Percentiles rank a stretch among this genome's conserved stretches.
These are phyloP conservation scores for Psittacus erithacus DNA, from an alignment of 2,113 vertebrate species.

Conservation along the genomic window DNA sequence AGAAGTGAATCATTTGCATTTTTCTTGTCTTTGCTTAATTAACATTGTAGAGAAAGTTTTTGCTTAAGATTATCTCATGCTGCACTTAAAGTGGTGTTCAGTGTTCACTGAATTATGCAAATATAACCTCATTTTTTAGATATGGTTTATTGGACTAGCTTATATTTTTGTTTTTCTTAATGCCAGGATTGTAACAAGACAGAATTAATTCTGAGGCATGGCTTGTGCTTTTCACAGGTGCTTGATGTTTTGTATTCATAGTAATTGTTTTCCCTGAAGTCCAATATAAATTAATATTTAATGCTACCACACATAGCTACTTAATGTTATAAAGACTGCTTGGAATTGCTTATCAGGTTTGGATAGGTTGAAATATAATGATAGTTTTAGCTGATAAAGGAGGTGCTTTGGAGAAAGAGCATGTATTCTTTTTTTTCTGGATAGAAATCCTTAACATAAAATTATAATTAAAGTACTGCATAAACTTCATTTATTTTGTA, in stretches of 20 bases:
- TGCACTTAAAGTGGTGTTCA: conserved; percentile 19
- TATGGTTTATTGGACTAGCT: background rate
- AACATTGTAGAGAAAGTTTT: conserved; percentile 24
- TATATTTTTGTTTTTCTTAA: conserved; percentile 21
- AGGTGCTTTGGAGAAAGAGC: background rate
- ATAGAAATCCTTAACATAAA: background rate
- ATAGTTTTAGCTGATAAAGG: conserved; percentile 10
- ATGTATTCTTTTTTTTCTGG: background rate
- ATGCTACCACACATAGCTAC: conserved; percentile 54
- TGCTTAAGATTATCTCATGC: conserved; percentile 24
- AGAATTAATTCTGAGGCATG: conserved; percentile 23
- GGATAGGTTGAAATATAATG: conserved; percentile 12
- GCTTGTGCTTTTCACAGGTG: conserved; percentile 53
- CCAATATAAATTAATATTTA: conserved; percentile 70
- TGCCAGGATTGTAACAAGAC: conserved; percentile 3
- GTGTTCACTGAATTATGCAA: conserved; percentile 60
- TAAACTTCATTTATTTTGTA: conserved; percentile 11
- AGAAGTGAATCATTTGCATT: conserved; percentile 1
- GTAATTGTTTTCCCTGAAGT: conserved; percentile 68
- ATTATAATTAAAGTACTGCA: background rate
- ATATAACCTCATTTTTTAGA: conserved; percentile 54
- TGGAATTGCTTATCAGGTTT: conserved; percentile 57
- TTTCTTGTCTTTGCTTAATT: conserved; percentile 23
- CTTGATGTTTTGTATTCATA: conserved; percentile 53
- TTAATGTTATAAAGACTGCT: conserved; percentile 61